A percentile compares a stretch with the other conserved stretches of the same genome.
Conservation (phyloP, 2,797 vertebrate genomes). For the Momotus momota region DNA sequence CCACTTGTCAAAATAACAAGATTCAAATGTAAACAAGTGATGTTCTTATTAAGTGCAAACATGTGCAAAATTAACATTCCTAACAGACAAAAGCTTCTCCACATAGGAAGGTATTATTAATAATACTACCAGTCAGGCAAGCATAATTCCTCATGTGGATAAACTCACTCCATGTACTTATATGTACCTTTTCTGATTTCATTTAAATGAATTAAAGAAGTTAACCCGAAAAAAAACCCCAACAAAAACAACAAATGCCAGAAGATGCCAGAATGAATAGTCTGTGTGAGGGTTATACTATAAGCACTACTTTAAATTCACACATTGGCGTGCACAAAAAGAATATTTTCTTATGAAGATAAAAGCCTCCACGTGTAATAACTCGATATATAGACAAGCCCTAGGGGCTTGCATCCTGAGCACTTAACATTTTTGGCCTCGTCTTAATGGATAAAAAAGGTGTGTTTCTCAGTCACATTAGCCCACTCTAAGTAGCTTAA, state of each 20-base stretch:
- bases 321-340: slow-evolving; percentile 53
- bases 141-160: background rate
- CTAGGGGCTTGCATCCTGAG: slow-evolving; percentile 55
- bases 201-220: background rate
- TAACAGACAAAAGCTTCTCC: slow-evolving; percentile 1
- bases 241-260: background rate
- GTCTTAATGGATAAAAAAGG: slow-evolving; percentile 60
- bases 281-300: background rate
- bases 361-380: slow-evolving; percentile 72
- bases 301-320: slow-evolving; percentile 46
- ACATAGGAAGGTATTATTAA: background rate
- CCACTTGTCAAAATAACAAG: background rate
- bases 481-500: slow-evolving; percentile 43
- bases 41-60: background rate
- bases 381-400: slow-evolving; percentile 68
- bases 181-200: background rate
- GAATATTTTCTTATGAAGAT: slow-evolving; percentile 61
- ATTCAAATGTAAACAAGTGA: slow-evolving; percentile 14
- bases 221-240: background rate
- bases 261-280: background rate
- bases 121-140: background rate
- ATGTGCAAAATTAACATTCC: background rate
- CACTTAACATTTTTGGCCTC: slow-evolving; percentile 67
- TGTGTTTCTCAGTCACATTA: slow-evolving; percentile 57
- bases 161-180: background rate